Evolutionary conservation across 1,140 invertebrate species (phyloP).

Genomic region (Prorops nasuta): DNA sequence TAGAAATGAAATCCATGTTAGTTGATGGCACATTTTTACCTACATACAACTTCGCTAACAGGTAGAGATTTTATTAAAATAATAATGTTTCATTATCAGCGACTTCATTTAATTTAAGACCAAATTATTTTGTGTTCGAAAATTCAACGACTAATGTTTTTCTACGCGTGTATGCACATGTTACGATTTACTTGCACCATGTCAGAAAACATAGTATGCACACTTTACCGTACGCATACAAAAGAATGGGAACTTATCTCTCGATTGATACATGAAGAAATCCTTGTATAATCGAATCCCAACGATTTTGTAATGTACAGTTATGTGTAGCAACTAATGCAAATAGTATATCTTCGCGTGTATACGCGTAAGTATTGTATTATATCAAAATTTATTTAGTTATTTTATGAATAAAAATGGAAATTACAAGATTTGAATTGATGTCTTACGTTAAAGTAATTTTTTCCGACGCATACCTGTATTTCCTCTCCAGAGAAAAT

Average conservation of each 20-base stretch:
- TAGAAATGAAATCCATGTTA: conserved; percentile 17
- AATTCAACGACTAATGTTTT: conserved; percentile 11
- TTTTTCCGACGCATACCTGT: too few relatives aligned
- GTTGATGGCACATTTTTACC: conserved; percentile 14
- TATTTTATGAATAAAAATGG: conserved; percentile 39
- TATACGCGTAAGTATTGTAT: conserved; percentile 35
- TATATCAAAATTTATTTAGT: conserved; percentile 41
- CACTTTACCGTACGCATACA: conserved; percentile 7
- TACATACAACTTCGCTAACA: background rate
- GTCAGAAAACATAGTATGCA: background rate
- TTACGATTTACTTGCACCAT: conserved; percentile 11
- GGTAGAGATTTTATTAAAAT: too few relatives aligned
- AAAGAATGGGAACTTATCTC: background rate
- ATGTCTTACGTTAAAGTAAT: too few relatives aligned
- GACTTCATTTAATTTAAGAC: too few relatives aligned
- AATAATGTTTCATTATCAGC: too few relatives aligned
- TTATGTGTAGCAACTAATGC: conserved; percentile 23
- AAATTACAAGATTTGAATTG: conserved; percentile 14
- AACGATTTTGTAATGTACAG: conserved; percentile 34
- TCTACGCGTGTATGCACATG: conserved; percentile 3
- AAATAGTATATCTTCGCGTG: conserved; percentile 24
- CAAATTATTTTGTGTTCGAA: too few relatives aligned
- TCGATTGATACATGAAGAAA: conserved; percentile 9
- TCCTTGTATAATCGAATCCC: conserved; percentile 28
- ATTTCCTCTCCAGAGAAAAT: too few relatives aligned